Base-by-base conservation (phyloP, 2,797 vertebrate species). In the Sitta carolinensis region DNA sequence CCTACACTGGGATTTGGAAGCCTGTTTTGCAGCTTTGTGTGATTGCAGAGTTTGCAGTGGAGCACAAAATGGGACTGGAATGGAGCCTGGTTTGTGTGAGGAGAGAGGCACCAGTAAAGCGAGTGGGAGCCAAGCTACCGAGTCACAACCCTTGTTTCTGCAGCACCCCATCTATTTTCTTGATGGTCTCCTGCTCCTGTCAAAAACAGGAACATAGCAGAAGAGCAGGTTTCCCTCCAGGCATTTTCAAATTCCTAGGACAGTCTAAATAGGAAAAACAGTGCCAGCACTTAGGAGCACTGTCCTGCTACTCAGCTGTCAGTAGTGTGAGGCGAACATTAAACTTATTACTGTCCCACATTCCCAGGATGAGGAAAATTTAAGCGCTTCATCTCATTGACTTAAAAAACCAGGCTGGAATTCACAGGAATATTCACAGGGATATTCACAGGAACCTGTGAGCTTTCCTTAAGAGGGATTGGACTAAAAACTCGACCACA, bases 231-330 rank as follows among this genome's bases (percentile, higher is more conserved):
- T 84, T 59, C 9, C 19, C 23, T 61, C 51, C 36, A 81, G 59
- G 34, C 10, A 74, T 32, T 29, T 40, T 81, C 38, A 54, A 68
- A 42, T 61, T 86, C 42, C 42, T 50, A 67, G 15, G 34, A 75
- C 4, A 48, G 23, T 34, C 38, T 52, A 47, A 63, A 50, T 30
- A 48, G 54, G 32, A 38, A 84, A 64, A 59, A 21, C 32, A 43
- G 45, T 51, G 18, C 23, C 0, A 2, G 54, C 19, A 2, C 36
- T 63, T 57, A 27, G 3, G 34, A 25, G 22, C 19, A 1, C 8
- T 54, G 30, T 64, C 38, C 13, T 54, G 26, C 18, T 21, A 19
- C 27, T 82, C 62, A 51, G 27, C 29, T 61, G 5, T 18, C 40
- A 2, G 9, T 5, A 22, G 26, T 4, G 9, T 55, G 58, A 79